A percentile compares a stretch with the other conserved stretches of the same genome.
phyloP scores from a whole-genome alignment of 92 coral and sea anemone genomes.

The Epizoanthus rinbou region DNA sequence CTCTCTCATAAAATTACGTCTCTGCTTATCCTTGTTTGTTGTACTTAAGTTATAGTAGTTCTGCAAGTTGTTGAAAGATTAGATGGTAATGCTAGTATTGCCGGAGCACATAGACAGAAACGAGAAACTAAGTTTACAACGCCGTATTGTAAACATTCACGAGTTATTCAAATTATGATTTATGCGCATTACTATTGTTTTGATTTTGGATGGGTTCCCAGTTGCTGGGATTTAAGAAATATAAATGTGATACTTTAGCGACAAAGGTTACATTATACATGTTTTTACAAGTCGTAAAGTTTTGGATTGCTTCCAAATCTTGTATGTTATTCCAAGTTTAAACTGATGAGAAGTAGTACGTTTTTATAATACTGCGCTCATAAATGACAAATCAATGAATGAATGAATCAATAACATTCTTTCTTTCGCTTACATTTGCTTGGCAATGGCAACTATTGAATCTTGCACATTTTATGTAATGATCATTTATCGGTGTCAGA shows the following conservation, averaged over 20 bases:
- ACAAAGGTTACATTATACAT: not conserved
- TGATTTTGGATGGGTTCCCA: not conserved
- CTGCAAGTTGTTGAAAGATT: not conserved
- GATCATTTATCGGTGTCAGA: not conserved
- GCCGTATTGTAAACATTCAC: not conserved
- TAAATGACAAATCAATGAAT: conserved; percentile 30
- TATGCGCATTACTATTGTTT: not conserved
- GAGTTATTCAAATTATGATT: not conserved
- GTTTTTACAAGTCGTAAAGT: conserved; percentile 15
- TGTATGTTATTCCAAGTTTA: not conserved
- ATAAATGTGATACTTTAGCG: not conserved
- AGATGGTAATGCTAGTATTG: not conserved
- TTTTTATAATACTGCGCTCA: not conserved
- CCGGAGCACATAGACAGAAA: not conserved
- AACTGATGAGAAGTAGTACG: no score
- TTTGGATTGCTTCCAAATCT: conserved; percentile 35
- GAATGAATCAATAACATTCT: conserved; percentile 46
- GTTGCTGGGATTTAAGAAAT: no score
- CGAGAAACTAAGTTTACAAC: not conserved
- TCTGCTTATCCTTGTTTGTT: not conserved
- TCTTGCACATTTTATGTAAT: conserved; percentile 1
- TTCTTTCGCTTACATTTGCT: conserved; percentile 56
- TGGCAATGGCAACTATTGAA: conserved; percentile 54
- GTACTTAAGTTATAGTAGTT: not conserved
- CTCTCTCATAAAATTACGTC: not conserved